Evolutionary conservation across 1,140 invertebrate genomes (phyloP).

Genomic region (Epicauta chinensis): DNA sequence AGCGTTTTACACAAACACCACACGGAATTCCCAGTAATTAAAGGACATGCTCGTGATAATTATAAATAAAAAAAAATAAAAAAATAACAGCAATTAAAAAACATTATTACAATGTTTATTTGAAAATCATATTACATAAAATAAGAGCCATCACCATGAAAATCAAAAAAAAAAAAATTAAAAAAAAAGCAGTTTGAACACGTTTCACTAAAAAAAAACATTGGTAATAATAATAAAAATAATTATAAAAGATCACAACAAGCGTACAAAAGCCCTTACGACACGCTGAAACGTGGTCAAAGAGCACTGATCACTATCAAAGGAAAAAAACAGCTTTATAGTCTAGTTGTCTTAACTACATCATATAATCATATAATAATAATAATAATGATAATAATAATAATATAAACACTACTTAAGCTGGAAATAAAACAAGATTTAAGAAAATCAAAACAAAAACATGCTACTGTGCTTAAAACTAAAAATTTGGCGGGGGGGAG

Average conservation of each 20-base stretch:
- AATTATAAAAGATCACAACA: conserved; percentile 6
- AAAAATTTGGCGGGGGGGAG: conserved; percentile 9
- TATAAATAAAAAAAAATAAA: conserved; percentile 26
- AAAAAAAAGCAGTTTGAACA: conserved; percentile 23
- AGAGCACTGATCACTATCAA: conserved; percentile 12
- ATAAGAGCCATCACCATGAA: conserved; percentile 37
- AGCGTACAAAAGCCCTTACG: neutral
- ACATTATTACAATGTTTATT: conserved; percentile 40
- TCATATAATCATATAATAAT: conserved; percentile 17
- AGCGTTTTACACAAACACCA: too few relatives aligned
- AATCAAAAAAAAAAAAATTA: conserved; percentile 7
- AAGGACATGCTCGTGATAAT: conserved; percentile 33
- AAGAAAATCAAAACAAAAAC: conserved; percentile 21
- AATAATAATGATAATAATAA: conserved; percentile 21
- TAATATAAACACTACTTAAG: conserved; percentile 25
- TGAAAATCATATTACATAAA: conserved; percentile 36
- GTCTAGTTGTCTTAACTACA: conserved; percentile 26
- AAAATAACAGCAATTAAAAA: conserved; percentile 38
- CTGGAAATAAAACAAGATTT: conserved; percentile 25
- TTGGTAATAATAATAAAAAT: neutral
- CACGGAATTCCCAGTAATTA: conserved; percentile 12
- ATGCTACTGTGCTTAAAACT: conserved; percentile 37
- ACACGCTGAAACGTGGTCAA: conserved; percentile 12
- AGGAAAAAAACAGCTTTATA: conserved; percentile 22
- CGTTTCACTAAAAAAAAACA: conserved; percentile 10